A percentile compares a stretch with the other conserved stretches of the same genome.
Conservation (phyloP, 2,888 invertebrate genomes). For the Lucinisca nassula region DNA sequence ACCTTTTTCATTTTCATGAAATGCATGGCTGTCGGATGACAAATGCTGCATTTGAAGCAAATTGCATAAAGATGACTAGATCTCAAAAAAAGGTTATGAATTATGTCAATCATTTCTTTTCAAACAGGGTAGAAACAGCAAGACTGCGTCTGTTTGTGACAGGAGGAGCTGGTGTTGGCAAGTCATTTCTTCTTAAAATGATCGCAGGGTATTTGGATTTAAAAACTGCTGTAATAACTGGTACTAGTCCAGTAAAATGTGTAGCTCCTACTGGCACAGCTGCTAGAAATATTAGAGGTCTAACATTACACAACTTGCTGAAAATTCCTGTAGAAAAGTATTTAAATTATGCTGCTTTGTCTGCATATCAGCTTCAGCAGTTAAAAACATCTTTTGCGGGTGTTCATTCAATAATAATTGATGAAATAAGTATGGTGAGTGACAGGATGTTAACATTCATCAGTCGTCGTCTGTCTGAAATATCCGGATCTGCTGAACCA, state of each 20-base stretch:
- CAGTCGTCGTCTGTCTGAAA: slow-evolving; percentile 42
- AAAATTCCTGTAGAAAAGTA: slow-evolving; percentile 51
- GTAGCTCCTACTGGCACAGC: slow-evolving; percentile 61
- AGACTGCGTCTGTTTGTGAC: slow-evolving; percentile 36
- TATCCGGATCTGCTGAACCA: slow-evolving; percentile 14
- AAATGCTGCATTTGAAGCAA: slow-evolving; percentile 12
- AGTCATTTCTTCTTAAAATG: slow-evolving; percentile 30
- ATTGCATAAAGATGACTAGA: slow-evolving; percentile 10
- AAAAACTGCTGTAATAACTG: slow-evolving; percentile 4
- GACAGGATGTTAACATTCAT: slow-evolving; percentile 50
- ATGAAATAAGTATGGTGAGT: slow-evolving; percentile 69
- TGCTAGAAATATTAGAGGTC: slow-evolving; percentile 48
- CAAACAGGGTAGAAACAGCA: not conserved
- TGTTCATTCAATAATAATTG: slow-evolving; percentile 58
- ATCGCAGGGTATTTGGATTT: slow-evolving; percentile 32
- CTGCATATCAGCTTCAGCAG: slow-evolving; percentile 8
- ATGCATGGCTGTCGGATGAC: slow-evolving; percentile 9
- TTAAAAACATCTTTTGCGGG: slow-evolving; percentile 36
- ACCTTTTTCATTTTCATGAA: slow-evolving; percentile 33
- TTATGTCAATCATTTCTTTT: slow-evolving; percentile 8
- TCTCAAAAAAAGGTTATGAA: slow-evolving; percentile 17
- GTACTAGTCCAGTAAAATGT: slow-evolving; percentile 35
- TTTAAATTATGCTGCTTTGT: slow-evolving; percentile 32
- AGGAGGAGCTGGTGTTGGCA: slow-evolving; percentile 57
- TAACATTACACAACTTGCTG: slow-evolving; percentile 53